A percentile compares a stretch with the other conserved stretches of the same genome.
Conservation (phyloP, 2,888 invertebrate genomes). For the Ectemnius lituratus region DNA sequence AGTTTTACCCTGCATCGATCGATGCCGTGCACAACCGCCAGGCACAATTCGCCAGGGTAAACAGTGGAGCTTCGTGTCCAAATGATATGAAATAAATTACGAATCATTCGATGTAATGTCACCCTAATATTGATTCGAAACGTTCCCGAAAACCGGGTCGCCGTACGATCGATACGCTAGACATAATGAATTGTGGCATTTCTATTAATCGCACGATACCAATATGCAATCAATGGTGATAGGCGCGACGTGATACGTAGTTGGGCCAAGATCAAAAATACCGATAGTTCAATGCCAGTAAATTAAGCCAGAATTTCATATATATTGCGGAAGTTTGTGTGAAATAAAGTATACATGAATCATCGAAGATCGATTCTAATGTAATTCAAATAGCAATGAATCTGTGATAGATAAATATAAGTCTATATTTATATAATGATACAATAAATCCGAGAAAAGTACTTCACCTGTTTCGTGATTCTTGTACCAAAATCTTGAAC, state of each 20-base stretch:
- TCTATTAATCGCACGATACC: not conserved
- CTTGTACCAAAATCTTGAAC: slow-evolving; percentile 69
- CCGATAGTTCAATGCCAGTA: too few relatives aligned
- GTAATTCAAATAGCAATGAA: too few relatives aligned
- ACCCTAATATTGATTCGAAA: slow-evolving; percentile 59
- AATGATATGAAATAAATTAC: slow-evolving; percentile 25
- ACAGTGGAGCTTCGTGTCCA: slow-evolving; percentile 27
- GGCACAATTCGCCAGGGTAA: slow-evolving; percentile 33
- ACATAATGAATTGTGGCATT: not conserved
- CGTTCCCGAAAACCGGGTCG: slow-evolving; percentile 58
- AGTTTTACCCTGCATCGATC: slow-evolving; percentile 36
- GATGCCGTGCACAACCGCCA: slow-evolving; percentile 32
- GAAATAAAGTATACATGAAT: too few relatives aligned
- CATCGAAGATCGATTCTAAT: too few relatives aligned
- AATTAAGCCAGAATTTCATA: too few relatives aligned
- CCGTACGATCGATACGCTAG: slow-evolving; percentile 21
- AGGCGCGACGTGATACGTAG: not conserved
- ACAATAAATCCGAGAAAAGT: too few relatives aligned
- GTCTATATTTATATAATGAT: too few relatives aligned
- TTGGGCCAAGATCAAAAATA: not conserved
- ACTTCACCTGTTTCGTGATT: slow-evolving; percentile 70
- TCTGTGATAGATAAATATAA: too few relatives aligned
- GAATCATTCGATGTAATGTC: slow-evolving; percentile 36
- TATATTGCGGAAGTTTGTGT: too few relatives aligned
- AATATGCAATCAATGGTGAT: not conserved